Evolutionary conservation across 2,888 invertebrate genomes (phyloP).

Genomic region (Sphecodes monilicornis): DNA sequence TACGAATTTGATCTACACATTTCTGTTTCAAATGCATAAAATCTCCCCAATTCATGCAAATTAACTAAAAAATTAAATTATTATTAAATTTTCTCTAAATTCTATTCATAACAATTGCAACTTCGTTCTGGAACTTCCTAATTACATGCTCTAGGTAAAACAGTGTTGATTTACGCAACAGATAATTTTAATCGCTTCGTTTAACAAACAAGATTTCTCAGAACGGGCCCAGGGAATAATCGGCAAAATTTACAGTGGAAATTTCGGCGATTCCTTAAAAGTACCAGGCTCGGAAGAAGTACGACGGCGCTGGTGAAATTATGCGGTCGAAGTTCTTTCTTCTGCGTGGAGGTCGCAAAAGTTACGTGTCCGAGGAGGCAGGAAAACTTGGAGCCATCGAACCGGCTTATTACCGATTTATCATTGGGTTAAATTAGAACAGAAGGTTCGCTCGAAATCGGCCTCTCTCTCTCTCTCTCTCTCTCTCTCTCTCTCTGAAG

Average conservation of each 20-base stretch:
- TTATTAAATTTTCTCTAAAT: no score
- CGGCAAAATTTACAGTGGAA: slow-evolving; percentile 34
- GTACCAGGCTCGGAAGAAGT: not conserved
- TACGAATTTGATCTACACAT: no score
- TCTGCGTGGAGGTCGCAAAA: not conserved
- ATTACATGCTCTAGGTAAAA: not conserved
- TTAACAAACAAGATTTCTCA: not conserved
- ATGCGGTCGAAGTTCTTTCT: slow-evolving; percentile 1
- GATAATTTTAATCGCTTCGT: not conserved
- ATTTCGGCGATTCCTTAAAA: slow-evolving; percentile 23
- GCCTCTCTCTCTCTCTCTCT: slow-evolving; percentile 5
- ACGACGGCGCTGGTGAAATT: not conserved
- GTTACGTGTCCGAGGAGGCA: slow-evolving; percentile 6
- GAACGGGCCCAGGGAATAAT: slow-evolving; percentile 31
- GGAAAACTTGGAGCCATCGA: slow-evolving; percentile 35
- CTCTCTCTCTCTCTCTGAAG: slow-evolving; percentile 15
- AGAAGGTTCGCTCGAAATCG: slow-evolving; percentile 41
- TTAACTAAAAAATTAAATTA: no score
- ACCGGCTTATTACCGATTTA: slow-evolving; percentile 53
- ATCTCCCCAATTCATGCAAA: no score
- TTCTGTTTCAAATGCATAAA: no score
- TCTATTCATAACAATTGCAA: no score
- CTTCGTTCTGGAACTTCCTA: not conserved
- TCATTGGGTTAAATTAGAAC: slow-evolving; percentile 57
- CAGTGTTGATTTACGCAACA: not conserved